A percentile compares a stretch with the other conserved stretches of the same genome.
Conservation (phyloP, 2,113 vertebrate species). For the Hyperopisus bebe region DNA sequence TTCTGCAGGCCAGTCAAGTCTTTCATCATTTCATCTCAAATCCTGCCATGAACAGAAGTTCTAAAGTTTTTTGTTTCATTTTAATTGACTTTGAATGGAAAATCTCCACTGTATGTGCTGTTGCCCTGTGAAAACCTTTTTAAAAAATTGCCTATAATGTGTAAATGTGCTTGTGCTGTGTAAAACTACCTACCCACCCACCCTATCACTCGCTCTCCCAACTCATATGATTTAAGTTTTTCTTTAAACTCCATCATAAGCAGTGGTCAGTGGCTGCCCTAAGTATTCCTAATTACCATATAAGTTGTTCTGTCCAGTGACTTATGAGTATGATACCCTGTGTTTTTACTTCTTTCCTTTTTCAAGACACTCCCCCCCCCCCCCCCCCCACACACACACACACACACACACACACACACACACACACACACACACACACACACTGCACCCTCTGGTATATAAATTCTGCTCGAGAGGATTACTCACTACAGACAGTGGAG, state of each 20-base stretch:
- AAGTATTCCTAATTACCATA: background rate
- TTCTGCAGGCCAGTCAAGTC: background rate
- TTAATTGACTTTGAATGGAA: background rate
- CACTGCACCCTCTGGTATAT: constrained; percentile 49
- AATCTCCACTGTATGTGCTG: background rate
- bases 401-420: no score
- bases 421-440: no score
- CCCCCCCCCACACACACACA: no score
- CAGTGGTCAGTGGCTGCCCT: background rate
- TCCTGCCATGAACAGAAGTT: background rate
- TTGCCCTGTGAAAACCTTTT: background rate
- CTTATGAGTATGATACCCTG: background rate
- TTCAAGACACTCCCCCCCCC: background rate
- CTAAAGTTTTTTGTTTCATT: background rate
- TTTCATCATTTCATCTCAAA: background rate
- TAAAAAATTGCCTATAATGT: background rate
- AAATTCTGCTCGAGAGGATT: constrained; percentile 59
- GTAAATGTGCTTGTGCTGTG: background rate
- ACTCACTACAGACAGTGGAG: constrained; percentile 46
- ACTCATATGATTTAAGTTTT: background rate
- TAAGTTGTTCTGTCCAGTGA: background rate
- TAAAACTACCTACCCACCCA: background rate
- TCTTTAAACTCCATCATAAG: background rate
- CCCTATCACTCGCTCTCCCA: no score
- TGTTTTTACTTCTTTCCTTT: background rate